Percentiles rank a stretch among this genome's conserved stretches.
phyloP scores from a whole-genome alignment of 2,888 invertebrate genomes.

The Agrotis ipsilon region DNA sequence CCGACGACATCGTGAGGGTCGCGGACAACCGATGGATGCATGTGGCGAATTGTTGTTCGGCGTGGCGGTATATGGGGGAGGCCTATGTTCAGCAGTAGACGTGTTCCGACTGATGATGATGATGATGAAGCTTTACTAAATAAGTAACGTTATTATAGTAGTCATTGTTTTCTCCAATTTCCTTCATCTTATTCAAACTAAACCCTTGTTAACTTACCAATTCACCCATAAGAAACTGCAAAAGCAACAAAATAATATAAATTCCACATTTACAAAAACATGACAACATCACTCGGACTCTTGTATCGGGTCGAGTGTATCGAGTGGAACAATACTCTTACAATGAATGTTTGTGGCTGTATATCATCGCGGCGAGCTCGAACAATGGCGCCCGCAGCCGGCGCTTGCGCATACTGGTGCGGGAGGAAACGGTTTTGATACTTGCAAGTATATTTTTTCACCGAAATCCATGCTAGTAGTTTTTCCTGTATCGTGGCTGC shows the following conservation, averaged over 20 bases:
- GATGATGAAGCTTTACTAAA: too few species aligned
- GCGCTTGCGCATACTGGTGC: slow-evolving; percentile 77
- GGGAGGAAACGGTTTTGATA: slow-evolving; percentile 71
- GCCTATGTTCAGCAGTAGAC: too few species aligned
- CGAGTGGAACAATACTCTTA: slow-evolving; percentile 58
- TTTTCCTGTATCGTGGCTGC: too few species aligned
- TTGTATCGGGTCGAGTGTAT: slow-evolving; percentile 59
- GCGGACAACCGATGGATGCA: too few species aligned
- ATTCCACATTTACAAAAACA: slow-evolving; percentile 35
- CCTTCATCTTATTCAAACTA: too few species aligned
- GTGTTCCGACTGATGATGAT: too few species aligned
- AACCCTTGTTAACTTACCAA: background rate
- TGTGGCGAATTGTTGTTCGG: too few species aligned
- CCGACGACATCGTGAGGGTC: too few species aligned
- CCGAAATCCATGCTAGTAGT: too few species aligned
- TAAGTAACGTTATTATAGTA: too few species aligned
- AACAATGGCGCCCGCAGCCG: slow-evolving; percentile 83
- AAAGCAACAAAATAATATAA: slow-evolving; percentile 18
- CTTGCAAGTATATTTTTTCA: slow-evolving; percentile 52
- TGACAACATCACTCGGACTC: slow-evolving; percentile 51
- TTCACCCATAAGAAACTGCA: background rate
- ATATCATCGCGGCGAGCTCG: slow-evolving; percentile 75
- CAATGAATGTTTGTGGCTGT: slow-evolving; percentile 72
- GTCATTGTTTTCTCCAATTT: too few species aligned
- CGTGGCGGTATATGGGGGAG: too few species aligned